phyloP scores from a whole-genome alignment of 1,140 invertebrate species.

The Delia radicum region DNA sequence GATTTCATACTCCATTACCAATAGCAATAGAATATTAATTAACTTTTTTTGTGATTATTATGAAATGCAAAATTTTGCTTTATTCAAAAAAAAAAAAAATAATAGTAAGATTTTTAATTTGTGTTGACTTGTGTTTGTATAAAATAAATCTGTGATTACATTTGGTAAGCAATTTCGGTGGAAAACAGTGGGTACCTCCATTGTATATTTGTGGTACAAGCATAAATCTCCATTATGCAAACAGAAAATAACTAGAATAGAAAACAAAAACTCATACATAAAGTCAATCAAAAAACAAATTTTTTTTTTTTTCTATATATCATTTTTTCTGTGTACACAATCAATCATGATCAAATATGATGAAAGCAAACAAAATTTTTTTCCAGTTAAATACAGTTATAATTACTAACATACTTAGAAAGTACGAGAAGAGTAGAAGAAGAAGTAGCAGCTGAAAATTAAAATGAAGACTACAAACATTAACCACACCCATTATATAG shows the following conservation, averaged over 20 bases:
- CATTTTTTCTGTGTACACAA: neutral
- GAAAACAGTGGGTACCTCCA: too few relatives aligned
- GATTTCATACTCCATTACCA: conserved; percentile 15
- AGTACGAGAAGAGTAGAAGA: neutral
- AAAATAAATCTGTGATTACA: conserved; percentile 24
- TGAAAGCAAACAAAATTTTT: conserved; percentile 16
- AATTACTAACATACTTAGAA: neutral
- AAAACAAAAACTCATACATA: neutral
- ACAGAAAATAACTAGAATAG: conserved; percentile 4
- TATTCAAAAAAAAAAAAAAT: too few relatives aligned
- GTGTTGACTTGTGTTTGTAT: conserved; percentile 19
- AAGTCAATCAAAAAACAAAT: conserved; percentile 17
- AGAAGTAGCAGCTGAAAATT: too few relatives aligned
- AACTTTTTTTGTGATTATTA: neutral
- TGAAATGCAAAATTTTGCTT: too few relatives aligned
- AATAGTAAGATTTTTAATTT: too few relatives aligned
- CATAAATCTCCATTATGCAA: conserved; percentile 18
- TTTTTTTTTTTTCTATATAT: neutral
- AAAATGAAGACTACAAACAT: neutral
- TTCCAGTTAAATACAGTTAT: conserved; percentile 20
- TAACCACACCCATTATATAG: neutral
- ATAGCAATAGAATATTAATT: conserved; percentile 14
- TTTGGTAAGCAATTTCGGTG: conserved; percentile 21
- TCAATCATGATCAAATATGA: conserved; percentile 23
- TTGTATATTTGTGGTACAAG: neutral